Evolutionary conservation across 2,797 vertebrate species (phyloP), one percentile per base, ranked within the genome.

Genomic region (Chanos chanos): DNA sequence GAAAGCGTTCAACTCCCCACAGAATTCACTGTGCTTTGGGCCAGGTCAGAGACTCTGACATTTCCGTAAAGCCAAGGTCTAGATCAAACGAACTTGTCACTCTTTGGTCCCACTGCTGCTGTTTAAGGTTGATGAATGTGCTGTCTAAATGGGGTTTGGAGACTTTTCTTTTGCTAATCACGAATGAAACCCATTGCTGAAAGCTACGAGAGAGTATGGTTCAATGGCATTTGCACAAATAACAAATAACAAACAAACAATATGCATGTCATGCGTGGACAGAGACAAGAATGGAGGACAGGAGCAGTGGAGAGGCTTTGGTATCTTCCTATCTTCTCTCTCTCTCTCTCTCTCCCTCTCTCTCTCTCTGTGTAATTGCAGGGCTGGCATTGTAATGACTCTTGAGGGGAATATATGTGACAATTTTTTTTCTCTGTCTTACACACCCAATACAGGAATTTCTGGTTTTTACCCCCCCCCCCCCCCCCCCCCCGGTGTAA

Each of bases 401-500:
- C 37, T 64, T 71, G 85, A 68, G 40, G 39, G 78, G 56, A 75
- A 60, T 71, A 66, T 73, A 71, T 73, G 71, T 73, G 52, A 64
- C 41, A 79, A 73, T 76, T 63, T 52, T 70, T 75, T 78, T 72
- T 74, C 51, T 47, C 24, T 4, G 34, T 56, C 24, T 37, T 19
- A 83, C 84, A 85, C 86, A 83, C 89, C 86, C 83, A 69, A 84
- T 81, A 77, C 77, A 75, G 72, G 84, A 89, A 88, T 89, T 81
- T 83, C 51, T 52, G 34, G 77, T 70, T 80, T 83, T 81, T 82
- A 66, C 78, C 69, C 80, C 78, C 65, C 76, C 81, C 74, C 84
- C 81, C 37, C 70, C 72, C 71, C 66, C 81, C 76, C 74, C 77
- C 68, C 28, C 31, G 5, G 67, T 81, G 79, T 86, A 82, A 86